Percentiles rank a stretch among this genome's conserved stretches.
phyloP scores from a whole-genome alignment of 2,113 vertebrate genomes.

The Siniperca chuatsi region DNA sequence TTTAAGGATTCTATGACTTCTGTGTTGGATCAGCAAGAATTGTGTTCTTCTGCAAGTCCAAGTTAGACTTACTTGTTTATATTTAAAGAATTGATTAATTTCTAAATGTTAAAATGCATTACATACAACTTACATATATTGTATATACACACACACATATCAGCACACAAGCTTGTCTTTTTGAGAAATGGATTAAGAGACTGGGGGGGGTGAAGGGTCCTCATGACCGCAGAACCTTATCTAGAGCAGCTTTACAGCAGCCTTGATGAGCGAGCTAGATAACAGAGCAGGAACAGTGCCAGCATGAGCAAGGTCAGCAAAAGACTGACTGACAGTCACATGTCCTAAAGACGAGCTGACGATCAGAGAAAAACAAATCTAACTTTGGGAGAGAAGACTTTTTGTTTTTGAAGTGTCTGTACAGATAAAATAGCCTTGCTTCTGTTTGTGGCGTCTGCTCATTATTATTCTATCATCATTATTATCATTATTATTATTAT shows the following conservation, averaged over 20 bases:
- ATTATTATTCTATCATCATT: neutral
- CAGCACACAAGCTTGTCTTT: neutral
- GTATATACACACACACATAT: neutral
- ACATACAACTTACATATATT: neutral
- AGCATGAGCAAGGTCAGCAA: constrained; percentile 47
- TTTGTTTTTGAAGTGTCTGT: constrained; percentile 1
- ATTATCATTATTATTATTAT: neutral
- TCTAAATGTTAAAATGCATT: neutral
- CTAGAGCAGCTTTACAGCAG: constrained; percentile 49
- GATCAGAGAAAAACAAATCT: constrained; percentile 27
- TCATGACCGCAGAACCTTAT: constrained; percentile 57
- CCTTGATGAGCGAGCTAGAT: constrained; percentile 38
- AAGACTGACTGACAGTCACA: constrained; percentile 25
- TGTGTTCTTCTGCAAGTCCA: neutral
- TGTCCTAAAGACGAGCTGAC: constrained; percentile 12
- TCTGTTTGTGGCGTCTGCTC: neutral
- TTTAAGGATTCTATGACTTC: neutral
- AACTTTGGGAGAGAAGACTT: neutral
- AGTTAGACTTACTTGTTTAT: neutral
- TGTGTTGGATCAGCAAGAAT: neutral
- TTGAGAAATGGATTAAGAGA: constrained; percentile 28
- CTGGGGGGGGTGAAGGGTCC: constrained; percentile 27
- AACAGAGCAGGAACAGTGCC: constrained; percentile 17
- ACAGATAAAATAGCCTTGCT: neutral
- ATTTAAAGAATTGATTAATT: neutral